These are phyloP conservation scores for western clawed frog (Xenopus tropicalis) DNA, from an alignment of 2,113 vertebrate genomes.

Conservation along the genomic window UCB_Xtro_10.0 CM004447.2:136391501-136392000, in stretches of 20 bases:
- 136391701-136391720: conserved; percentile 31
- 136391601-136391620: conserved; percentile 15
- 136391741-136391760: conserved; percentile 54
- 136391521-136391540: conserved; percentile 12
- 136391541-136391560: conserved; percentile 6
- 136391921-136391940: conserved; percentile 62
- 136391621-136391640: conserved; percentile 4
- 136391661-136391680: conserved; percentile 20
- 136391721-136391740: conserved; percentile 39
- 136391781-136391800: conserved; percentile 50
- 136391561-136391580: conserved; percentile 7
- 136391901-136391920: conserved; percentile 71
- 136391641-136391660: conserved; percentile 27
- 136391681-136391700: conserved; percentile 27
- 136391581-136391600: conserved; percentile 11
- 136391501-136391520: background rate
- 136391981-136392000: conserved; percentile 65
- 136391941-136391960: conserved; percentile 63
- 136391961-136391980: conserved; percentile 68
- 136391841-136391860: conserved; percentile 60
- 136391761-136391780: conserved; percentile 53
- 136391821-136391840: conserved; percentile 60
- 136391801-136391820: conserved; percentile 49
- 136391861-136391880: conserved; percentile 57
- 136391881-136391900: conserved; percentile 75